Evolutionary conservation across 2,888 invertebrate species (phyloP), one percentile per base, ranked within the genome.

Genomic region (Beris morrisii): DNA sequence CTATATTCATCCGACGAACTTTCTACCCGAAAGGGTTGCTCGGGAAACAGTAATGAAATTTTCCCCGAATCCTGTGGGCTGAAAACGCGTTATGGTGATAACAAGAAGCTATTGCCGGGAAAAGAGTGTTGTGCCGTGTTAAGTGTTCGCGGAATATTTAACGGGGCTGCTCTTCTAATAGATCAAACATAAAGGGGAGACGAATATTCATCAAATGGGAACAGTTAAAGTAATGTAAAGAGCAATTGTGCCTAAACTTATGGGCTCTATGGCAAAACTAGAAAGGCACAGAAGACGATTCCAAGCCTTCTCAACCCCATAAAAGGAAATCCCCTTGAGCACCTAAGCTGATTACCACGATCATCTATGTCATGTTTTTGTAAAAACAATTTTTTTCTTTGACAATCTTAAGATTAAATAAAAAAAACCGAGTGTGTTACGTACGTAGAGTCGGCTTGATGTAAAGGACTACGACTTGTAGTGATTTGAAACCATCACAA

Each of bases 401-500:
- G 61, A 61, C 61, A 61, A 59, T 61, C 61, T 61, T 28, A 12
- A 50, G 61, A 52, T 52, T 61, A 61, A 31, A 38, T 55, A 43
- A 38, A 30, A 45, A 53, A 13, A 64, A 64, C 12, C 30, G 12
- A 54, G 22, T 22, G 22, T 30, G 28, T 45, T 22, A 38, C 38
- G 5, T 38, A 46, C 46, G 48, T 45, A 31, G 22, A 22, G 58
- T 46, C 58, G 58, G 58, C 46, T 45, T 59, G 31, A 48, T 59
- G 58, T 30, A 48, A 59, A 31, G 67, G 58, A 31, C 57, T 56
- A 45, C 38, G 46, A 55, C 44, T 50, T 43, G 54, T 52, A 54
- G 38, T 64, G 61, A 63, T 61, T 44, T 15, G 58, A 66, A 58
- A 58, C 59, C 58, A 48, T 59, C 53, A 65, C 56, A 65, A 65